These are phyloP conservation scores for Drosophila fuyamai DNA, from an alignment of 1,140 invertebrate genomes.

Conservation along the genomic window DNA sequence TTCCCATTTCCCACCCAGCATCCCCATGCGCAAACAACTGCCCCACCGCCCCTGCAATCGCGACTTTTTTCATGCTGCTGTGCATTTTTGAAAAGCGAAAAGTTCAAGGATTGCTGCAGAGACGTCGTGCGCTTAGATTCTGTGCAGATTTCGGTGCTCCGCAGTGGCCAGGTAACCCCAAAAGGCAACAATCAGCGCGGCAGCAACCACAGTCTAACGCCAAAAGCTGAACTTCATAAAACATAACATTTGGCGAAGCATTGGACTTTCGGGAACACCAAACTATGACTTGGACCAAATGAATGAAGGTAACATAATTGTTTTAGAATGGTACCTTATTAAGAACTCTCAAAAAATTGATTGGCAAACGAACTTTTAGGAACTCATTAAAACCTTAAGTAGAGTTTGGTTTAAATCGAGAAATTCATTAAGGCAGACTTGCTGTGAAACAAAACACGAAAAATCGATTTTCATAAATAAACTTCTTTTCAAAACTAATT, in stretches of 20 bases:
- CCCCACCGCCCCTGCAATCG: background rate
- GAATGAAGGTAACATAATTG: background rate
- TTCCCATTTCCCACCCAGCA: background rate
- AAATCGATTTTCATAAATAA: too few species aligned
- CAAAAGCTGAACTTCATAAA: conserved; percentile 24
- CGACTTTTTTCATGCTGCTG: conserved; percentile 49
- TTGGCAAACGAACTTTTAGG: too few species aligned
- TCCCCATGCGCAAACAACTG: conserved; percentile 4
- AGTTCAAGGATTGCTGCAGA: conserved; percentile 74
- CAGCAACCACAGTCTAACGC: conserved; percentile 5
- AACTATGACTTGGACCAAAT: conserved; percentile 5
- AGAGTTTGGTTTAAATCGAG: too few species aligned
- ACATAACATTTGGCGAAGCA: conserved; percentile 2
- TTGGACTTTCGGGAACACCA: conserved; percentile 1
- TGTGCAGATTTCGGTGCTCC: conserved; percentile 57
- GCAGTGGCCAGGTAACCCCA: conserved; percentile 64
- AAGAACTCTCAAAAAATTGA: too few species aligned
- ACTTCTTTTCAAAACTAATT: too few species aligned
- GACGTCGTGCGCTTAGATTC: conserved; percentile 64
- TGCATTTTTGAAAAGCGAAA: conserved; percentile 78
- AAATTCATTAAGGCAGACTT: too few species aligned
- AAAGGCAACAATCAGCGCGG: conserved; percentile 42
- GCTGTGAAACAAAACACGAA: too few species aligned
- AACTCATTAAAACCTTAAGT: too few species aligned
- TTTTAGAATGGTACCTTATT: too few species aligned